Conservation (phyloP, 2,888 invertebrate genomes). For the Pyrrhosoma nymphula region DNA sequence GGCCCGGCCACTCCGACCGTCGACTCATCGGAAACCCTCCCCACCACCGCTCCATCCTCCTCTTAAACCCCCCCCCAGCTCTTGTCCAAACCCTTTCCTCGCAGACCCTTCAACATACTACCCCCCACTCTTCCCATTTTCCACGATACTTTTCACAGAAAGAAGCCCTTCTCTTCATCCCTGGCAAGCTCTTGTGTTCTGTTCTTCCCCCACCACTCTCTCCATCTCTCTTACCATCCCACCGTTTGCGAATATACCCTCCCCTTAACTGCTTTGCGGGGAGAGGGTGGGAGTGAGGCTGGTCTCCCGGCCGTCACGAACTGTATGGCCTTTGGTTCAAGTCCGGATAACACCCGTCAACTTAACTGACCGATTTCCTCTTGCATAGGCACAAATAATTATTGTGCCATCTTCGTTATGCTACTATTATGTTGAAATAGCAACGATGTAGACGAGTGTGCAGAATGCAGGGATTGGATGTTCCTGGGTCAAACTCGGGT, state of each 20-base stretch:
- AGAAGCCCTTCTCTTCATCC: not conserved
- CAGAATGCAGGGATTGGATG: too few species aligned
- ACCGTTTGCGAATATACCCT: not conserved
- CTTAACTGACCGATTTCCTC: too few species aligned
- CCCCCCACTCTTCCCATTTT: not conserved
- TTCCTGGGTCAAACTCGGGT: too few species aligned
- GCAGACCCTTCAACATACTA: not conserved
- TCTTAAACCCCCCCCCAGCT: not conserved
- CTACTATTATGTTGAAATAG: too few species aligned
- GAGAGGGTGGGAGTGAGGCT: too few species aligned
- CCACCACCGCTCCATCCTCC: not conserved
- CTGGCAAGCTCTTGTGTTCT: not conserved
- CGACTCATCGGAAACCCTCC: constrained; percentile 39
- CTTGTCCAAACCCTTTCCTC: not conserved
- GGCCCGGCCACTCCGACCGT: constrained; percentile 60
- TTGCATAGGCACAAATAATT: too few species aligned
- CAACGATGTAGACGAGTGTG: too few species aligned
- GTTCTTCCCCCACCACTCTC: not conserved
- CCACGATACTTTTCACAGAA: not conserved
- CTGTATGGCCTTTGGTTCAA: too few species aligned
- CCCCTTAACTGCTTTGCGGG: not conserved
- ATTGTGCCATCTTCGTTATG: too few species aligned
- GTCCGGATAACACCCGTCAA: too few species aligned
- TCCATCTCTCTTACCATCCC: not conserved
- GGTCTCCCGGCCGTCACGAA: too few species aligned